Evolutionary conservation across 2,888 invertebrate species (phyloP), one percentile per base, ranked within the genome.

Genomic region (Salticus scenicus): DNA sequence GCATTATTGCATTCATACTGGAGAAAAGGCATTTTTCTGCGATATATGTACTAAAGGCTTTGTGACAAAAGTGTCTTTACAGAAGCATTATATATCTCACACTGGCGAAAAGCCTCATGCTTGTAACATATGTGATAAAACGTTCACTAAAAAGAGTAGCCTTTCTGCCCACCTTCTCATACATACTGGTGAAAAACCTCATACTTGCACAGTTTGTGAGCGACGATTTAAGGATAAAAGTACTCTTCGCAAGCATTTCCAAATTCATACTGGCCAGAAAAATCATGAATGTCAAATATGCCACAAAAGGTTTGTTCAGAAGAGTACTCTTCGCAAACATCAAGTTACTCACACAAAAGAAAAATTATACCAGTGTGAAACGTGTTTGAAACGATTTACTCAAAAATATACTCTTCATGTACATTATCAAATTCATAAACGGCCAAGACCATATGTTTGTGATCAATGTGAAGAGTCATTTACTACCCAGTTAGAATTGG

Each of bases 161-260:
- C 79, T 85, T 27, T 57, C 73, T 10, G 75, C 78, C 1, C 85
- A 85, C 30, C 70, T 64, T 24, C 33, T 85, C 7, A 75, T 85
- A 14, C 85, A 85, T 30, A 85, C 85, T 1, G 85, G 85, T 8
- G 85, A 85, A 24, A 85, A 85, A 41, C 85, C 85, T 7, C 85
- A 85, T n/a, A 74, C 67, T 17, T 85, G 85, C 28, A 42, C 67
- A 8, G 79, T 69, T 41, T 85, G 85, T 42, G 78, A 70, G 4
- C 79, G 85, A 0, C 41, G 85, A 14, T 85, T 85, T n/a, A 85
- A 85, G 64, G 85, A 85, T 30, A 85, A 85, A 37, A 85, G 85
- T 30, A 85, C 85, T 10, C 71, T 85, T 4, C 63, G 85, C 10
- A 85, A 85, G 14, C 85, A 85, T 42, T 69, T 66, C 37, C 85